Evolutionary conservation across 2,113 vertebrate species (phyloP).

Genomic region (Cephalopholis sonnerati): DNA sequence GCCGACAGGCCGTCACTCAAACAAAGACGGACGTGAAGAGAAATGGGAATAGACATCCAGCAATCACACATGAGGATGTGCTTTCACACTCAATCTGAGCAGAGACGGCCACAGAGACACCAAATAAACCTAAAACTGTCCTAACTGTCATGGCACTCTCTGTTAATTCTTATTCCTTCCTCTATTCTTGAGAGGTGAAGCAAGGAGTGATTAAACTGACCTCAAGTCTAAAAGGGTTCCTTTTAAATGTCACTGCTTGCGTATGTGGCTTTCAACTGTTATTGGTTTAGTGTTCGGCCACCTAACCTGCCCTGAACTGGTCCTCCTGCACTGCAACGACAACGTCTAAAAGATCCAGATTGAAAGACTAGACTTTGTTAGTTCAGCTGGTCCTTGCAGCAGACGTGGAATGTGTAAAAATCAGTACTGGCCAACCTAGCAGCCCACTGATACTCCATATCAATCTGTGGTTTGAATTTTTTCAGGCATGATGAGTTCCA

Average conservation of each 20-base stretch:
- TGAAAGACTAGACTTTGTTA: constrained; percentile 46
- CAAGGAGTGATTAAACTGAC: constrained; percentile 37
- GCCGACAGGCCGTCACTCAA: constrained; percentile 57
- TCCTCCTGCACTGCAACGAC: neutral
- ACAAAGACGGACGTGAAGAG: constrained; percentile 72
- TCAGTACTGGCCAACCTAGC: constrained; percentile 1
- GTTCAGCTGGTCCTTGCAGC: constrained; percentile 39
- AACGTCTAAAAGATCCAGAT: neutral
- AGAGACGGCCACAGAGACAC: constrained; percentile 49
- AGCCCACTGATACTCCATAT: constrained; percentile 23
- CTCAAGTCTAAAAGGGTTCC: constrained; percentile 26
- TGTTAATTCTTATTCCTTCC: constrained; percentile 24
- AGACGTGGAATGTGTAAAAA: constrained; percentile 32
- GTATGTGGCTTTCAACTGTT: constrained; percentile 22
- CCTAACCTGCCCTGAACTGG: constrained; percentile 17
- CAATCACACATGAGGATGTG: constrained; percentile 70
- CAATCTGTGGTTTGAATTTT: constrained; percentile 12
- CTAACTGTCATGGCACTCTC: constrained; percentile 8
- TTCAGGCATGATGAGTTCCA: constrained; percentile 37
- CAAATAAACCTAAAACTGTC: constrained; percentile 53
- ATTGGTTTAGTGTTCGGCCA: constrained; percentile 24
- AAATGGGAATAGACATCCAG: constrained; percentile 69
- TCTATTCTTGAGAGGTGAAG: constrained; percentile 22
- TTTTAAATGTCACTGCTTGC: constrained; percentile 45
- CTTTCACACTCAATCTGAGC: constrained; percentile 68